Evolutionary conservation across 2,113 vertebrate species (phyloP), one percentile per base, ranked within the genome.

Genomic region (Arvicanthis niloticus): DNA sequence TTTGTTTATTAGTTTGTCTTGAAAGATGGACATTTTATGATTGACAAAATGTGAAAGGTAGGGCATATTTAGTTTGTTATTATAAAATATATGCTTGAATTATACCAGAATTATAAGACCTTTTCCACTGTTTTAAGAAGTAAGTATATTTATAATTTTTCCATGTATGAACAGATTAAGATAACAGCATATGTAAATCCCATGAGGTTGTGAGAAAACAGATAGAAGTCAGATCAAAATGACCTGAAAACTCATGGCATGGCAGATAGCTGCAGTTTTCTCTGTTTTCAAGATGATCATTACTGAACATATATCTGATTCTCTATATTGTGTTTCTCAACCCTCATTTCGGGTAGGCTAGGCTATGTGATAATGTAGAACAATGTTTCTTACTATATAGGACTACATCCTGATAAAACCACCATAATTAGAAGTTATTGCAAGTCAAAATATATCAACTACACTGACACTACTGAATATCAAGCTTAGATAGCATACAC

Each of bases 381-480:
- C n/a, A 42, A n/a, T n/a, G 26, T 29, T 84, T 42, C 8, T 60
- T 58, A 81, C 58, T 6, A 15, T 60, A 7, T 12, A 22, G 37
- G 26, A 4, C 0, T 73, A 22, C 17, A 22, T 37, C 10, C 13
- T 60, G 17, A 45, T 92, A 34, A 92, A 91, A 34, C 4, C 13
- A 6, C 22, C 29, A 24, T 26, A 73, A 48, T 26, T n/a, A 48
- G 16, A 58, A 73, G 53, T 13, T 24, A 73, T 37, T 48, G 17
- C 7, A 45, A 37, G 4, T 72, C 29, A 45, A 72, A 24, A 0
- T 12, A 22, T 70, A 82, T 58, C 9, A 12, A 10, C 2, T 29
- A n/a, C 1, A 0, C 13, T 0, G 6, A 16, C 10, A 1, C 8
- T 84, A 60, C 4, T 37, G 13, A 68, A 70, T 17, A 31, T 19